Base-by-base conservation (phyloP, 2,113 vertebrate genomes). In the western clawed frog (Xenopus tropicalis) region DNA sequence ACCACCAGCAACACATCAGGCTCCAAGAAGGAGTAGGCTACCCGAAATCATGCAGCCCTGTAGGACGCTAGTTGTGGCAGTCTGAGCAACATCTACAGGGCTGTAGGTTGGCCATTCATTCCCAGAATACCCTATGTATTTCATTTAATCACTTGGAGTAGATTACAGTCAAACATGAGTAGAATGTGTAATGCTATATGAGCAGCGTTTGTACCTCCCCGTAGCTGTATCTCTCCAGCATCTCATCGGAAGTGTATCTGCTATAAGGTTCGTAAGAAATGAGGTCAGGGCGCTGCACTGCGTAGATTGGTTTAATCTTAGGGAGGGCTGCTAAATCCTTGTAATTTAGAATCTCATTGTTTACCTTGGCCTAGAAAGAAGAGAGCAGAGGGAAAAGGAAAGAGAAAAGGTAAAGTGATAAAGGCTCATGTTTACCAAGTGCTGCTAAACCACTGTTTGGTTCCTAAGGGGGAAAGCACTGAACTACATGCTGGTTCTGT, bases 321-420 rank as follows among this genome's bases (percentile, higher is more conserved):
- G 97, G 97, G 86, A 99, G 94, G 83, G 97, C 97, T 81, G 97
- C 97, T 88, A 99, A 92, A 85, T 98, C 95, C 94, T 96, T 98
- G 94, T 99, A 99, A 94, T 94, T 94, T 94, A 99, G 95, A 88
- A 98, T 93, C 88, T 98, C 94, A 91, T 95, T 95, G 92, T 96
- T 93, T 94, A 99, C 92, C 93, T 94, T 99, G 90, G 97, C 96
- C 97, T 99, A 87, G 17, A 89, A 87, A 92, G 85, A 93, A 88
- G 80, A 85, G 85, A 68, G 82, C 22, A 77, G 82, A 83, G 57
- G 71, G 83, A 79, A 70, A 68, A 52, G 67, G 79, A 54, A 76
- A 61, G 83, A 74, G 77, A 84, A 83, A 0, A 1, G 54, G 69
- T 14, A 48, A 37, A 37, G 29, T 37, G 29, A 17, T 12, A 48